Evolutionary conservation across 2,797 vertebrate species (phyloP).

Genomic region (Schizopygopsis malacanthus): DNA sequence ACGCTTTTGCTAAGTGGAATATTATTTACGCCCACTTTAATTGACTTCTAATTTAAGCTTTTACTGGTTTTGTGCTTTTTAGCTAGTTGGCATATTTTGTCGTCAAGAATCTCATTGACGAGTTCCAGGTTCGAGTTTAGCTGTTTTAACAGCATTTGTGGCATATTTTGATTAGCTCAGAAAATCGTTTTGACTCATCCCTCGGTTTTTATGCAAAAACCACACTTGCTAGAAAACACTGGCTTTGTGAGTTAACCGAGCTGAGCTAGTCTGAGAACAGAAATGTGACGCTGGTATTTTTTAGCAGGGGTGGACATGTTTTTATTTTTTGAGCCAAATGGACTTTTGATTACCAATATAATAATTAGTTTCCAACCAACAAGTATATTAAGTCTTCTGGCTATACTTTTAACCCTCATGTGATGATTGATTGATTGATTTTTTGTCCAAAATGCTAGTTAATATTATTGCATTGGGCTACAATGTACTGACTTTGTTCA

Average conservation of each 20-base stretch:
- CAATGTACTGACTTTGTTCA: background rate
- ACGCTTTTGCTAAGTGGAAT: background rate
- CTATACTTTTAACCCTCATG: background rate
- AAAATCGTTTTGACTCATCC: background rate
- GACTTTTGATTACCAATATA: slow-evolving; percentile 8
- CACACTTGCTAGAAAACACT: background rate
- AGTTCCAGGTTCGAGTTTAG: background rate
- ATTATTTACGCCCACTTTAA: background rate
- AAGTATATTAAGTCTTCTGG: slow-evolving; percentile 2
- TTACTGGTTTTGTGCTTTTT: background rate
- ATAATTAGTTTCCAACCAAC: background rate
- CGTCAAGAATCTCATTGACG: background rate
- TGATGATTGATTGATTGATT: background rate
- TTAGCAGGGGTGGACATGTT: background rate
- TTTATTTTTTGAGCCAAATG: background rate
- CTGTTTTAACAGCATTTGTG: background rate
- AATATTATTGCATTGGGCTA: background rate
- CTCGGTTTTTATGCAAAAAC: background rate
- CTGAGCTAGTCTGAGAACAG: background rate
- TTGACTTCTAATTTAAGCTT: background rate
- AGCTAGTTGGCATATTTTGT: background rate
- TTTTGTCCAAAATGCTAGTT: background rate
- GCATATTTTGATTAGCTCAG: background rate
- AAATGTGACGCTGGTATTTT: background rate
- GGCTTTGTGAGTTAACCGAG: background rate